A percentile compares a stretch with the other conserved stretches of the same genome.
phyloP scores from a whole-genome alignment of 2,888 invertebrate species.

The Agonum fuliginosum region DNA sequence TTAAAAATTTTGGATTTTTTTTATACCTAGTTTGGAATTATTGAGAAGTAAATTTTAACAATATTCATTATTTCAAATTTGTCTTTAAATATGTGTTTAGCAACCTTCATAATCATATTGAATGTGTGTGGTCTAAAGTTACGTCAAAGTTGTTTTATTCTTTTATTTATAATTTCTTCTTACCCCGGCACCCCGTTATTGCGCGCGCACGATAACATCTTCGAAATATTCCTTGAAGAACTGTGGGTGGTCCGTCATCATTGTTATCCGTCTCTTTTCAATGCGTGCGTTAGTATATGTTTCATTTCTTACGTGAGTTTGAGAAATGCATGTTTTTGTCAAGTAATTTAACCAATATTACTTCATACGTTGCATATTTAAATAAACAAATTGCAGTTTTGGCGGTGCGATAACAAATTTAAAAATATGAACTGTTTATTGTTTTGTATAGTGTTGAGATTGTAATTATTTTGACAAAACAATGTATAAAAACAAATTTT shows the following conservation, averaged over 20 bases:
- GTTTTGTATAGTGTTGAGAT: neutral
- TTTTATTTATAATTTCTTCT: conserved; percentile 50
- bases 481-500: conserved; percentile 32
- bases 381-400: conserved; percentile 38
- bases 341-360: conserved; percentile 47
- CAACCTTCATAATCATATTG: conserved; percentile 34
- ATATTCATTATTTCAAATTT: neutral
- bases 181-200: conserved; percentile 35
- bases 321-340: conserved; percentile 40
- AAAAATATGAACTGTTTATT: conserved; percentile 35
- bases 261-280: conserved; percentile 53
- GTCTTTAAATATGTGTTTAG: conserved; percentile 7
- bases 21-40: neutral
- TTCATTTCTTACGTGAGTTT: conserved; percentile 28
- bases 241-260: conserved; percentile 57
- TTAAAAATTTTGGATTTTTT: neutral
- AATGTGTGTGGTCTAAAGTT: conserved; percentile 56
- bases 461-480: neutral
- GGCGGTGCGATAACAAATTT: conserved; percentile 26
- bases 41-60: neutral
- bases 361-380: conserved; percentile 20
- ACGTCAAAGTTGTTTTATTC: conserved; percentile 47
- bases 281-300: conserved; percentile 9
- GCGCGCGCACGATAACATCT: conserved; percentile 35
- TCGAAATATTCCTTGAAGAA: conserved; percentile 41